A percentile compares a stretch with the other conserved stretches of the same genome.
phyloP scores from a whole-genome alignment of 2,888 invertebrate species.

The Mesoligia furuncula region DNA sequence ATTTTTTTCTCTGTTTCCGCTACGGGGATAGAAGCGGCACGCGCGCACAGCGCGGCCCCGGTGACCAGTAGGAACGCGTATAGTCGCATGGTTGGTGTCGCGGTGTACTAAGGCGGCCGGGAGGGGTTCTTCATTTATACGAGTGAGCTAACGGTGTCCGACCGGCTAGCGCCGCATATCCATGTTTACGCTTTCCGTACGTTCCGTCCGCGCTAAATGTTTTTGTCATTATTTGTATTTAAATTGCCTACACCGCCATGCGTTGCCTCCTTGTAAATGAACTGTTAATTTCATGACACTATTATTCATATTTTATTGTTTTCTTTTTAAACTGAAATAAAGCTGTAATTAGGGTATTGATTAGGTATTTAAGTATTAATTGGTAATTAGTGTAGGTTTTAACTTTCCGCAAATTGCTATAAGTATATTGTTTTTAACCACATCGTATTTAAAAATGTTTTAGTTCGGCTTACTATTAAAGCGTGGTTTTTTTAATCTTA shows the following conservation, averaged over 20 bases:
- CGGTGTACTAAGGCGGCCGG: conserved; percentile 76
- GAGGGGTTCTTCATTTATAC: conserved; percentile 82
- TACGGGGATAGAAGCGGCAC: conserved; percentile 78
- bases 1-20: conserved; percentile 65
- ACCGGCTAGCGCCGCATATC: conserved; percentile 68
- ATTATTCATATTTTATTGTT: neutral
- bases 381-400: neutral
- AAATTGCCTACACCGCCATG: conserved; percentile 69
- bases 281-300: conserved; percentile 54
- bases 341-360: neutral
- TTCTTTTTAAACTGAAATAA: conserved; percentile 7
- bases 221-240: conserved; percentile 85
- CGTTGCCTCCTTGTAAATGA: conserved; percentile 57
- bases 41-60: conserved; percentile 76
- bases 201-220: conserved; percentile 77
- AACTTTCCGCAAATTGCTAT: neutral
- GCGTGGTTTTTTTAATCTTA: neutral
- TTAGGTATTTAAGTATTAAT: neutral
- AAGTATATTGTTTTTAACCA: neutral
- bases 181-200: conserved; percentile 78
- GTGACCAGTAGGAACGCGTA: conserved; percentile 79
- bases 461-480: no score
- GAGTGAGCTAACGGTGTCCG: conserved; percentile 82
- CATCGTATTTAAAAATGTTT: neutral
- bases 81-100: conserved; percentile 81